Evolutionary conservation across 2,113 vertebrate genomes (phyloP).

Genomic region (Etheostoma cragini): DNA sequence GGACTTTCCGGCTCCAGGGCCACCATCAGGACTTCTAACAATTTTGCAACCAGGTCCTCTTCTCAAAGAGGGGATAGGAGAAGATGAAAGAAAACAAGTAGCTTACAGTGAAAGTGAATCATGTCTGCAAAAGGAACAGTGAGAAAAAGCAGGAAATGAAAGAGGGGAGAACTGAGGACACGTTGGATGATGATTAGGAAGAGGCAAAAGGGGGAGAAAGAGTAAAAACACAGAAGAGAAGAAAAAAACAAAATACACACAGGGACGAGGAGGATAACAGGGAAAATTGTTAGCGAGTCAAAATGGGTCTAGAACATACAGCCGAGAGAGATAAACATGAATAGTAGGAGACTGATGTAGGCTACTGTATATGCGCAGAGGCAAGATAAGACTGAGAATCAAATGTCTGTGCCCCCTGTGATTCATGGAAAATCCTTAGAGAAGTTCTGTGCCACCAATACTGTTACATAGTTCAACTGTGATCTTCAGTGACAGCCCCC

Average conservation of each 20-base stretch:
- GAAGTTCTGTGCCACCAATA: slow-evolving; percentile 24
- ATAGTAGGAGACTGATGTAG: background rate
- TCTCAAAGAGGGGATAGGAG: slow-evolving; percentile 6
- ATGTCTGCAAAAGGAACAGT: slow-evolving; percentile 20
- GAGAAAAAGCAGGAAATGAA: slow-evolving; percentile 25
- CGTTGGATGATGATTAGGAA: slow-evolving; percentile 24
- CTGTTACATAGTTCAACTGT: slow-evolving; percentile 21
- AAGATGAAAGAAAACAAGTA: slow-evolving; percentile 53
- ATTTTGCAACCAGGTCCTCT: slow-evolving; percentile 25
- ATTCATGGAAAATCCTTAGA: background rate
- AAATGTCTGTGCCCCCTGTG: background rate
- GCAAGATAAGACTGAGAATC: slow-evolving; percentile 12
- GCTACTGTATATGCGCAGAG: background rate
- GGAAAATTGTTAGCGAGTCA: background rate
- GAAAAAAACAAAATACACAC: slow-evolving; percentile 19
- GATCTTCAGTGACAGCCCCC: slow-evolving; percentile 20
- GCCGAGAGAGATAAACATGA: slow-evolving; percentile 3
- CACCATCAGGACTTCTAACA: slow-evolving; percentile 43
- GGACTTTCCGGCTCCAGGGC: slow-evolving; percentile 15
- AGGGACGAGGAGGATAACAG: background rate
- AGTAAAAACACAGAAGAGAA: background rate
- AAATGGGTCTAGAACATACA: background rate
- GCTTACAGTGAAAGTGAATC: slow-evolving; percentile 37
- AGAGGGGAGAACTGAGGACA: slow-evolving; percentile 23
- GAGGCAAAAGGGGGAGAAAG: background rate